Evolutionary conservation across 2,797 vertebrate species (phyloP).

Genomic region (Lophotriccus pileatus): DNA sequence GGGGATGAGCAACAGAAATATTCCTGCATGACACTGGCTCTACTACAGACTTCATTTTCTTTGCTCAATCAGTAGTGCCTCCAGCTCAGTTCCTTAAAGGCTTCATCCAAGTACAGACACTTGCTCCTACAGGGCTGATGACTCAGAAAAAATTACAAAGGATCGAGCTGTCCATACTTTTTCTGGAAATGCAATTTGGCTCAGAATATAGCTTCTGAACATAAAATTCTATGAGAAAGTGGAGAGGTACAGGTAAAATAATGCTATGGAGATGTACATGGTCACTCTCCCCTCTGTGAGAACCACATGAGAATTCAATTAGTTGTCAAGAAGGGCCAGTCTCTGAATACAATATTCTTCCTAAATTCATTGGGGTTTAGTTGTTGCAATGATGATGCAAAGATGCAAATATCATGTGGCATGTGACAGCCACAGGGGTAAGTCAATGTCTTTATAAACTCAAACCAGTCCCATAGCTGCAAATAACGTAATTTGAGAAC

Average conservation of each 20-base stretch:
- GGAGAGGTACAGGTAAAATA: not conserved
- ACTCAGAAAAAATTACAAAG: constrained; percentile 13
- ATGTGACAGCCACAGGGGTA: not conserved
- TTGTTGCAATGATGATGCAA: not conserved
- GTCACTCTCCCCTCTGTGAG: not conserved
- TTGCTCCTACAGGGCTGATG: not conserved
- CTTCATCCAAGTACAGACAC: not conserved
- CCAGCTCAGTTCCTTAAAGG: not conserved
- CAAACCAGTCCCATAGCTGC: not conserved
- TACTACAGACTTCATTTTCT: not conserved
- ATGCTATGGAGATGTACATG: not conserved
- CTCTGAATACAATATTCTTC: not conserved
- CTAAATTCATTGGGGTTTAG: not conserved
- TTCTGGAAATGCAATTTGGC: not conserved
- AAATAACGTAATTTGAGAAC: not conserved
- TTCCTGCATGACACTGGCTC: not conserved
- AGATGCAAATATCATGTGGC: not conserved
- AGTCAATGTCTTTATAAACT: not conserved
- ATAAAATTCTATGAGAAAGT: not conserved
- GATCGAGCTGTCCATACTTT: not conserved
- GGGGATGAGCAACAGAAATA: not conserved
- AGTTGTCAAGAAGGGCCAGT: not conserved
- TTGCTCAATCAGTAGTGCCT: not conserved
- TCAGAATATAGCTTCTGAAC: not conserved
- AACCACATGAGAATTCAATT: not conserved